Evolutionary conservation across 1,140 invertebrate species (phyloP).

Genomic region (Drosophila tani): DNA sequence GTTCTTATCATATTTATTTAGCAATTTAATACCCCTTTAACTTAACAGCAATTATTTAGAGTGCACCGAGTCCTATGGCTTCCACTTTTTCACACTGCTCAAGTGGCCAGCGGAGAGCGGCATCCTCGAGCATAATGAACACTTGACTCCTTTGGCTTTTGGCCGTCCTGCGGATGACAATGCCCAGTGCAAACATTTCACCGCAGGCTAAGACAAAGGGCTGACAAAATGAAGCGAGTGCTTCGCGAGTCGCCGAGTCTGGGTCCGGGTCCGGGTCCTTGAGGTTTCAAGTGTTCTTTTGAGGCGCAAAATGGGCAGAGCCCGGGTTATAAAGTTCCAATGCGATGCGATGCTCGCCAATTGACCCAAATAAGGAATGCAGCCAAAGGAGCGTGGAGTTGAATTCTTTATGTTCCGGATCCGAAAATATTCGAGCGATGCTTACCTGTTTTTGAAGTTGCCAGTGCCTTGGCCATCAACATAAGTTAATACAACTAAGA

Average conservation of each 20-base stretch:
- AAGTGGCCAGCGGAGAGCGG: slow-evolving; percentile 51
- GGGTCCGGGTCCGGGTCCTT: slow-evolving; percentile 17
- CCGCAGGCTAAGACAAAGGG: slow-evolving; percentile 60
- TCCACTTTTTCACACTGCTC: slow-evolving; percentile 64
- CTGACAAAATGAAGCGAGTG: slow-evolving; percentile 59
- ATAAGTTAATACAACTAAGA: slow-evolving; percentile 49
- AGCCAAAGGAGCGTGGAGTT: slow-evolving; percentile 20
- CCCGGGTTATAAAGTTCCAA: slow-evolving; percentile 37
- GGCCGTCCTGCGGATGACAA: slow-evolving; percentile 53
- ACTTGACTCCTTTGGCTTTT: slow-evolving; percentile 75
- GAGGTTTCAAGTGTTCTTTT: slow-evolving; percentile 52
- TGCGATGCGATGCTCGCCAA: slow-evolving; percentile 34
- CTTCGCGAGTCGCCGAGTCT: slow-evolving; percentile 23
- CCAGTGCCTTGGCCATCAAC: slow-evolving; percentile 27
- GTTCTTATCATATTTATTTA: not conserved
- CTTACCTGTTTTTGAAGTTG: slow-evolving; percentile 37
- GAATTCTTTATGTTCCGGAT: slow-evolving; percentile 41
- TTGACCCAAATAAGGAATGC: slow-evolving; percentile 59
- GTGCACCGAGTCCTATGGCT: slow-evolving; percentile 31
- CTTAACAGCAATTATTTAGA: not conserved
- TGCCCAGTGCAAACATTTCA: slow-evolving; percentile 54
- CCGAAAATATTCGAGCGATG: slow-evolving; percentile 40
- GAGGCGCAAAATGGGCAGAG: slow-evolving; percentile 38
- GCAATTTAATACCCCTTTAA: not conserved
- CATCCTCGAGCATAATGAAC: slow-evolving; percentile 68